phyloP scores from a whole-genome alignment of 2,113 vertebrate genomes.

The Scopus umbretta region DNA sequence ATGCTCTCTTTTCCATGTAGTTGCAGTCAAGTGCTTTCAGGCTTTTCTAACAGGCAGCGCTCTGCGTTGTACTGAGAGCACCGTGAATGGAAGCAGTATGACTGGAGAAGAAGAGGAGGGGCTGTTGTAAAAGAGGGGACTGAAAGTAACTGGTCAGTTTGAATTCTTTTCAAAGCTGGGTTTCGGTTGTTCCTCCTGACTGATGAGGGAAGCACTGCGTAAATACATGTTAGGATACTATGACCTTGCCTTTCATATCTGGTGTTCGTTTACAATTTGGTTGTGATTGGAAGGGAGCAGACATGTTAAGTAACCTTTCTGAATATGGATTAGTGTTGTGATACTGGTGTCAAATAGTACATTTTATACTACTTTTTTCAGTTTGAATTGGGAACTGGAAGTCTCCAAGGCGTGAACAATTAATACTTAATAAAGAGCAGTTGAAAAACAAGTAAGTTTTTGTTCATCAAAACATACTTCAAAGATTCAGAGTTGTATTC shows the following conservation, averaged over 20 bases:
- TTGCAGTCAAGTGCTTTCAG: not conserved
- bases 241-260: not conserved
- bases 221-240: accelerated
- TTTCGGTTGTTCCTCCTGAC: not conserved
- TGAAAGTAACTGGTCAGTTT: not conserved
- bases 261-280: not conserved
- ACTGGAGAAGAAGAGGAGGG: not conserved
- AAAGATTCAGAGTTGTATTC: not conserved
- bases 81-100: not conserved
- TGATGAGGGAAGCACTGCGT: not conserved
- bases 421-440: not conserved
- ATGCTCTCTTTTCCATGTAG: not conserved
- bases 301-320: not conserved
- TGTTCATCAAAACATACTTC: not conserved
- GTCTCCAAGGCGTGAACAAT: not conserved
- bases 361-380: not conserved
- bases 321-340: not conserved
- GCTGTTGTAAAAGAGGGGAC: not conserved
- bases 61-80: accelerated
- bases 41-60: not conserved
- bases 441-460: not conserved
- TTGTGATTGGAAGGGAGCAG: not conserved
- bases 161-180: not conserved
- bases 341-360: not conserved
- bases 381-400: not conserved